phyloP scores from a whole-genome alignment of 2,113 vertebrate species.

The Eidolon helvum region DNA sequence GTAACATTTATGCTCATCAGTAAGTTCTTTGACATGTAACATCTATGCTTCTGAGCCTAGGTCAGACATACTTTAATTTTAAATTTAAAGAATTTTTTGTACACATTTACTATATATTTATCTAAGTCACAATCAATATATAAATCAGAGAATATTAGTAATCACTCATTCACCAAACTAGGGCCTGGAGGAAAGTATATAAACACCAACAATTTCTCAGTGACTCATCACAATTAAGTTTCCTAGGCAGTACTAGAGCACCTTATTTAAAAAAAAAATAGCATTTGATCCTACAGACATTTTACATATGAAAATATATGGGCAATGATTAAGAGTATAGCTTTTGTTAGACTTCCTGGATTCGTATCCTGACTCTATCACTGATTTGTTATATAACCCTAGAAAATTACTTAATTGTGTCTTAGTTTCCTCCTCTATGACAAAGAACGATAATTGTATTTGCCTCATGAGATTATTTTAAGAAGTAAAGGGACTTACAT shows the following conservation, averaged over 20 bases:
- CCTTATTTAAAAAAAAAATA: not conserved
- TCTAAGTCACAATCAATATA: constrained; percentile 12
- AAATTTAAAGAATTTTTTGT: not conserved
- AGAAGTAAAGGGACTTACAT: not conserved
- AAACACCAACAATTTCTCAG: not conserved
- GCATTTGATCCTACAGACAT: not conserved
- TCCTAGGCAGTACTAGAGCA: not conserved
- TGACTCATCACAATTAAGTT: not conserved
- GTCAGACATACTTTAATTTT: not conserved
- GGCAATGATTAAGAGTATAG: not conserved
- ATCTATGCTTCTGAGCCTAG: not conserved
- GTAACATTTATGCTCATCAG: not conserved
- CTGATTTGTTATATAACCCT: not conserved
- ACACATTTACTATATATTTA: constrained; percentile 7
- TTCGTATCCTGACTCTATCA: not conserved
- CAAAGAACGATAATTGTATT: not conserved
- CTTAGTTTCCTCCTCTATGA: not conserved
- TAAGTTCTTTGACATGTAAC: not conserved
- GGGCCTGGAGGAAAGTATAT: not conserved
- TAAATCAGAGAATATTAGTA: not conserved
- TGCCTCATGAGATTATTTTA: not conserved
- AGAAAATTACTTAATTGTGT: not conserved
- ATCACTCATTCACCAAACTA: not conserved
- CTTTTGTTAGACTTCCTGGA: not conserved
- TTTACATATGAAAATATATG: not conserved